phyloP scores from a whole-genome alignment of 2,797 vertebrate genomes.

The Rhincodon typus region DNA sequence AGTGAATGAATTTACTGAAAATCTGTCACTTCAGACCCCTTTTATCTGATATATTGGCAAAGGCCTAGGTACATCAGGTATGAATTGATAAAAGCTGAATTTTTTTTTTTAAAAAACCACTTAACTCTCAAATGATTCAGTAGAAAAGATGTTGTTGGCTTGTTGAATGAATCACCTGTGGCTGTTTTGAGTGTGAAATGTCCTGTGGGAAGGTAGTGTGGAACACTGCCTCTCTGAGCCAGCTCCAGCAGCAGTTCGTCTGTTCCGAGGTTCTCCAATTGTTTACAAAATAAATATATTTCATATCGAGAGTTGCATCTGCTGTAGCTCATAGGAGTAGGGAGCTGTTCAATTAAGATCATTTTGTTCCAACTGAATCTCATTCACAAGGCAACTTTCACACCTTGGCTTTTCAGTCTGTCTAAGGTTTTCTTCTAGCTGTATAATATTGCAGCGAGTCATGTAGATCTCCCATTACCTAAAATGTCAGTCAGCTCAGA shows the following conservation, averaged over 20 bases:
- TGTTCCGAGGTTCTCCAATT: background rate
- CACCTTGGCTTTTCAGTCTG: background rate
- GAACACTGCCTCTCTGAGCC: background rate
- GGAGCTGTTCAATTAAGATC: background rate
- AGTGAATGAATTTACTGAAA: background rate
- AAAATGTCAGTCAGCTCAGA: background rate
- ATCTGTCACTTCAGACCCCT: background rate
- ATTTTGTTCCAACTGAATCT: background rate
- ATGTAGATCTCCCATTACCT: too few relatives aligned
- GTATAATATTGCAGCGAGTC: background rate
- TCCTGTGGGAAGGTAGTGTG: background rate
- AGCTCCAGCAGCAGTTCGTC: background rate
- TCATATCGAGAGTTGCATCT: background rate
- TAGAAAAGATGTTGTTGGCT: background rate
- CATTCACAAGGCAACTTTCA: background rate
- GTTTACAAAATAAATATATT: background rate
- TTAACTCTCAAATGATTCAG: background rate
- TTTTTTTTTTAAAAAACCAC: background rate
- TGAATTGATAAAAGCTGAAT: background rate
- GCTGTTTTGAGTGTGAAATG: constrained; percentile 4
- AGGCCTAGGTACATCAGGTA: background rate
- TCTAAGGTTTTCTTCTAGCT: background rate
- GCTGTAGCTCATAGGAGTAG: background rate
- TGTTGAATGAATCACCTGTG: background rate
- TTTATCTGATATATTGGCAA: background rate